A percentile compares a stretch with the other conserved stretches of the same genome.
Evolutionary conservation across 2,113 vertebrate genomes (phyloP).

Genomic region (Tinamus guttatus): DNA sequence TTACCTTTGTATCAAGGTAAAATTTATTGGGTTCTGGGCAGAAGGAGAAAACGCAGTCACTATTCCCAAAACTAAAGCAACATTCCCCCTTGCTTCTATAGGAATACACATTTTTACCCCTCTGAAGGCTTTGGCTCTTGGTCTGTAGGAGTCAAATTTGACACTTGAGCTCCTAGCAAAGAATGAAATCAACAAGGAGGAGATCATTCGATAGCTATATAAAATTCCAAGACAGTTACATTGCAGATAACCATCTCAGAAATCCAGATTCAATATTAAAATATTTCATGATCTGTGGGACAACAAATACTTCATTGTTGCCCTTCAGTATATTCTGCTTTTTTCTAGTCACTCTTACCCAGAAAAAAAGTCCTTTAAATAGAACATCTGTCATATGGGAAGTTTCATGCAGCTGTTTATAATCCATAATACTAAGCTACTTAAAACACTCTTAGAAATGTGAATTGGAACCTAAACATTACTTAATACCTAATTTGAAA

Average conservation of each 20-base stretch:
- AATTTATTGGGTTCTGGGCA: not conserved
- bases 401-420: not conserved
- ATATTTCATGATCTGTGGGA: not conserved
- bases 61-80: not conserved
- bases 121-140: not conserved
- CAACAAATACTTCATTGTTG: not conserved
- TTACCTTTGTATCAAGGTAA: not conserved
- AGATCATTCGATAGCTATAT: not conserved
- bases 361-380: not conserved
- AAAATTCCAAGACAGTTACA: not conserved
- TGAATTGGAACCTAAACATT: accelerated
- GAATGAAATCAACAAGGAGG: not conserved
- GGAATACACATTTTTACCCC: not conserved
- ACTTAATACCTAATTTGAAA: not conserved
- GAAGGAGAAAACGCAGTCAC: not conserved
- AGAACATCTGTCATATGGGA: not conserved
- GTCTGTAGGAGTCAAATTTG: not conserved
- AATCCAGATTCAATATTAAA: not conserved
- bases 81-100: not conserved
- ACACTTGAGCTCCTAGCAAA: not conserved
- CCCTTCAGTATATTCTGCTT: not conserved
- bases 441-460: not conserved
- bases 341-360: not conserved
- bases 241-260: not conserved
- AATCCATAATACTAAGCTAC: not conserved